Percentiles rank a stretch among this genome's conserved stretches.
These are phyloP conservation scores for Hyperoplus lanceolatus DNA, from an alignment of 2,797 vertebrate genomes.

Conservation along the genomic window DNA sequence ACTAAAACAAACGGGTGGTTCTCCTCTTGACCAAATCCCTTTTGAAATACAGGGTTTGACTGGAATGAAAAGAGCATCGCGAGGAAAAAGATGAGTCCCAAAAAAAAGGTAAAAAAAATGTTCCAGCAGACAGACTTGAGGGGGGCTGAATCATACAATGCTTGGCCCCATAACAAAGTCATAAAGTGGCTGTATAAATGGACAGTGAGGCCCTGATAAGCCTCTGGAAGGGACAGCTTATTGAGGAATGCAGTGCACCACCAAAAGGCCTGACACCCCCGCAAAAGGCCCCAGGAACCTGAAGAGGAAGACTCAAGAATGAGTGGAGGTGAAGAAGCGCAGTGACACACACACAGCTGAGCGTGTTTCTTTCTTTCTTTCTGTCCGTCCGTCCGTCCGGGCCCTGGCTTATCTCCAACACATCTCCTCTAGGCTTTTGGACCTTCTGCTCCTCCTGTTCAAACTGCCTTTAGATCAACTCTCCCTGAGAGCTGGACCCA, in stretches of 20 bases:
- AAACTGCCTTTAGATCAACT: conserved; percentile 58
- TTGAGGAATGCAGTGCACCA: conserved; percentile 29
- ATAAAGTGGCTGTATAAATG: conserved; percentile 43
- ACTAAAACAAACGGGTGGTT: background rate
- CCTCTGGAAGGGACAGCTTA: conserved; percentile 60
- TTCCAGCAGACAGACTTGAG: conserved; percentile 17
- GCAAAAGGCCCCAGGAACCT: background rate
- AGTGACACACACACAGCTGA: conserved; percentile 31
- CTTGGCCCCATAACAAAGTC: conserved; percentile 47
- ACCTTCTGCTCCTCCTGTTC: conserved; percentile 32
- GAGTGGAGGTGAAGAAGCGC: conserved; percentile 34
- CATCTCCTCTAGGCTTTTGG: conserved; percentile 30
- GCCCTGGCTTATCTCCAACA: background rate
- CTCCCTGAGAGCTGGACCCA: conserved; percentile 47
- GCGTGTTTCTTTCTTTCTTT: background rate
- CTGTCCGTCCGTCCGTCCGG: conserved; percentile 20
- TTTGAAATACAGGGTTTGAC: conserved; percentile 29
- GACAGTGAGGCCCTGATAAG: conserved; percentile 13
- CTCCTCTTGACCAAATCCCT: conserved; percentile 34
- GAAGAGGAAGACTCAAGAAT: conserved; percentile 41
- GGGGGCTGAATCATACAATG: conserved; percentile 2
- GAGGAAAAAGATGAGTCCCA: conserved; percentile 17
- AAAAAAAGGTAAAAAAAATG: conserved; percentile 25
- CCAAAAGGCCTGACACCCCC: background rate
- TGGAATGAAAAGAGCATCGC: conserved; percentile 72